Base-by-base conservation (phyloP, 1,140 invertebrate species). In the Neelides sp. region DNA sequence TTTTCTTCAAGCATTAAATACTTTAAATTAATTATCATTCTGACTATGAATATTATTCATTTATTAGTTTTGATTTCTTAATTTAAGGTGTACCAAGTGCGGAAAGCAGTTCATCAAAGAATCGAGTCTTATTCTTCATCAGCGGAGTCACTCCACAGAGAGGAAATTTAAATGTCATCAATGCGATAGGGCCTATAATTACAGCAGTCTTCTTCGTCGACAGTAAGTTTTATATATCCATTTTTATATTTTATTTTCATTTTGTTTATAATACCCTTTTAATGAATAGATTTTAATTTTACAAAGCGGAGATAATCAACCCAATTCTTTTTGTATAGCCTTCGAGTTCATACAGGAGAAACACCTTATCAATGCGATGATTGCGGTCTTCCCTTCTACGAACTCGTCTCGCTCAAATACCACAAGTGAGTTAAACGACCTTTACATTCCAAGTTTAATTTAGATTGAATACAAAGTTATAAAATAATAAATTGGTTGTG, bases 181-280 rank as follows among this genome's bases (percentile, higher is more conserved):
- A 15, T 60, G 58, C 32, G 48, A 54, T 28, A 32, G 52, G 15
- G 59, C 55, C 12, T 61, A 61, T 30, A 61, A 61, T 34, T 61
- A 61, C 51, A 45, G 49, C 15, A 57, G 55, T n/a, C 24, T 61
- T 10, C 47, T 61, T 13, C 57, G 53, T 39, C 22, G 59, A 17
- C 55, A 60, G 8, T n/a, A n/a, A n/a, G n/a, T n/a, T n/a, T n/a
- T n/a, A n/a, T n/a, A n/a, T n/a, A n/a, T n/a, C n/a, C n/a, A n/a
- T n/a, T n/a, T n/a, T n/a, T 34, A 34, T 8, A 34, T 34, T 34
- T 34, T 10, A 34, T 10, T 10, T 10, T 34, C 8, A 10, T 15
- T 15, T 34, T 8, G 15, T 15, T 34, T 34, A 34, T 10, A 15
- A 34, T 34, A 10, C 8, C 8, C 30, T 10, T 34, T 34, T 10